A percentile compares a stretch with the other conserved stretches of the same genome.
Conservation (phyloP, 1,140 invertebrate species). For the Bombus superbus region DNA sequence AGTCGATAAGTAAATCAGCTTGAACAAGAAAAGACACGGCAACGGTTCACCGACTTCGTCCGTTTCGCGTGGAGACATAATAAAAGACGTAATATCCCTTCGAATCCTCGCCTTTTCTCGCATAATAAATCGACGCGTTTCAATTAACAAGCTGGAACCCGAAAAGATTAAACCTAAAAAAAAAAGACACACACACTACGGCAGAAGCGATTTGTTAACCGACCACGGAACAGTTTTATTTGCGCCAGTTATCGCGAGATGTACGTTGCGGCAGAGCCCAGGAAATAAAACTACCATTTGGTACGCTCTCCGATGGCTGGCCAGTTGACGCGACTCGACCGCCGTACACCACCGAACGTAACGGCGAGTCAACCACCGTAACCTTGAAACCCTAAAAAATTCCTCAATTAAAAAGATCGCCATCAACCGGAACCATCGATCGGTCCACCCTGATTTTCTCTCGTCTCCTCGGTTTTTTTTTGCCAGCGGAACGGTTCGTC, state of each 20-base stretch:
- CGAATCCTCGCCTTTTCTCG: background rate
- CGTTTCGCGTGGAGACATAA: background rate
- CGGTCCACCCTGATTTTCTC: background rate
- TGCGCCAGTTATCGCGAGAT: no score
- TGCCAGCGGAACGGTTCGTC: background rate
- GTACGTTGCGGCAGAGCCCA: no score
- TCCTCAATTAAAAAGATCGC: no score
- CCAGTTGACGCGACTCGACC: background rate
- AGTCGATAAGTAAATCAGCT: constrained; percentile 23
- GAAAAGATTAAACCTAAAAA: background rate
- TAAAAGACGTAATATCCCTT: constrained; percentile 5
- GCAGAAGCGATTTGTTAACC: background rate
- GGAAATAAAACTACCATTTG: no score
- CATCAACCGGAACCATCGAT: background rate
- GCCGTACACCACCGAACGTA: no score
- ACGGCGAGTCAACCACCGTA: no score
- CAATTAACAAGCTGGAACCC: background rate
- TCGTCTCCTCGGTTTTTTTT: background rate
- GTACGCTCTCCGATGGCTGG: background rate
- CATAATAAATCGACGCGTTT: no score
- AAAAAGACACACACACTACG: no score
- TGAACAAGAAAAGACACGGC: constrained; percentile 20
- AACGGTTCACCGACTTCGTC: background rate
- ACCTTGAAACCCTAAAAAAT: no score
- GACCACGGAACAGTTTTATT: no score